Evolutionary conservation across 2,113 vertebrate genomes (phyloP).

Genomic region (Orycteropus afer): DNA sequence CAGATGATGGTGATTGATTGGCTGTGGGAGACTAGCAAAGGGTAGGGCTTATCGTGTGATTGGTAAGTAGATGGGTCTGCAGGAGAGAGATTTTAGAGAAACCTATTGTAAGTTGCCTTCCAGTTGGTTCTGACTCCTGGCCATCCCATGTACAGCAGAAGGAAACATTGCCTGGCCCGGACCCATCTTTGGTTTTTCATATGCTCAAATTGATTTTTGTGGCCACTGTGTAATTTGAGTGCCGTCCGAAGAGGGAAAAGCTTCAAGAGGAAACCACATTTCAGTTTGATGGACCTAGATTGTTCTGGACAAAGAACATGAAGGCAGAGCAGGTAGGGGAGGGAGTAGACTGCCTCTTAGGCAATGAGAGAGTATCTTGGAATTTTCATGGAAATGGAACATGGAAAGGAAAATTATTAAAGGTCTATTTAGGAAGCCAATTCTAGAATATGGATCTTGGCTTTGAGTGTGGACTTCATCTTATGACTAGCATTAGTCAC

Average conservation of each 20-base stretch:
- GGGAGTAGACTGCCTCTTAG: neutral
- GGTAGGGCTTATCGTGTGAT: neutral
- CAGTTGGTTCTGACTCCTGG: neutral
- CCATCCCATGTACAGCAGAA: neutral
- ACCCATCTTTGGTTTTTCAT: neutral
- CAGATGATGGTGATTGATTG: neutral
- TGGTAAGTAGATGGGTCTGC: neutral
- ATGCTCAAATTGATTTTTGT: neutral
- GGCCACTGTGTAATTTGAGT: neutral
- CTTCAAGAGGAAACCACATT: neutral
- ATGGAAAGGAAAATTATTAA: neutral
- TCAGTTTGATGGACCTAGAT: neutral
- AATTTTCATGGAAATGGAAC: neutral
- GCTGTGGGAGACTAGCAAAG: neutral
- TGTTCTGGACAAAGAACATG: neutral
- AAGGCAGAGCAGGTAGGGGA: fast-evolving
- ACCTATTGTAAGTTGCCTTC: neutral
- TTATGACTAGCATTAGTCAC: neutral
- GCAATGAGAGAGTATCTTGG: neutral
- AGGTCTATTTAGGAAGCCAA: neutral
- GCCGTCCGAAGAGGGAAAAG: neutral
- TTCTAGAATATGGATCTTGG: neutral
- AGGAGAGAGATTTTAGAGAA: neutral
- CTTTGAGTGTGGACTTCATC: neutral
- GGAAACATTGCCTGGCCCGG: neutral